A percentile compares a stretch with the other conserved stretches of the same genome.
These are phyloP conservation scores for Drosophila austrosaltans DNA, from an alignment of 2,888 invertebrate genomes.

Conservation along the genomic window DNA sequence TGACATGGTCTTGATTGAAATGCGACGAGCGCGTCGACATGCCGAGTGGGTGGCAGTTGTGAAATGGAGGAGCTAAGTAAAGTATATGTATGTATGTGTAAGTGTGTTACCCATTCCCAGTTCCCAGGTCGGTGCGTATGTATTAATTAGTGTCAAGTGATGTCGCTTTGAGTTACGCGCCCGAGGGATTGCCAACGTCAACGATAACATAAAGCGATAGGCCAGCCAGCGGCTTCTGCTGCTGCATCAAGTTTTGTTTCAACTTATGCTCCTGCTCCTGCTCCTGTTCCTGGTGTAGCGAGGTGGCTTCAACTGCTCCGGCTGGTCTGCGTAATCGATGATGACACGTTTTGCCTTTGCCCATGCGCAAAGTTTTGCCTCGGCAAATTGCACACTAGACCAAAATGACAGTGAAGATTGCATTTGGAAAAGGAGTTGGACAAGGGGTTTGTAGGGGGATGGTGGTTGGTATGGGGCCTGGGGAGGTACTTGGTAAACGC, in stretches of 20 bases:
- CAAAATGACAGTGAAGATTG: conserved; percentile 34
- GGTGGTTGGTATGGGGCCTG: conserved; percentile 25
- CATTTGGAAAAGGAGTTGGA: conserved; percentile 21
- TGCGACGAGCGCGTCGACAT: conserved; percentile 70
- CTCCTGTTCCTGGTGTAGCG: not conserved
- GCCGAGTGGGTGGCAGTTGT: conserved; percentile 69
- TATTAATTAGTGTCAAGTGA: conserved; percentile 81
- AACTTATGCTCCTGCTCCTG: conserved; percentile 9
- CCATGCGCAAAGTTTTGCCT: conserved; percentile 61
- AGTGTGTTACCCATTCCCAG: conserved; percentile 28
- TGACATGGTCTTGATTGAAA: conserved; percentile 76
- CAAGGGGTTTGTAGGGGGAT: not conserved
- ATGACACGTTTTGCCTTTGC: conserved; percentile 77
- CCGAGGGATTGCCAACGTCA: conserved; percentile 67
- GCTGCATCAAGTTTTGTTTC: conserved; percentile 35
- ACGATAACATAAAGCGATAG: conserved; percentile 75
- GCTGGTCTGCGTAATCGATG: conserved; percentile 70
- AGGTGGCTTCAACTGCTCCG: conserved; percentile 15
- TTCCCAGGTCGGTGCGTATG: conserved; percentile 65
- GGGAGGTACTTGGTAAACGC: conserved; percentile 28
- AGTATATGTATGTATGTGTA: not conserved
- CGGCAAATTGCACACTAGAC: conserved; percentile 61
- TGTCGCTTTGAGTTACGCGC: conserved; percentile 80
- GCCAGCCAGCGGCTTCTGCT: conserved; percentile 53
- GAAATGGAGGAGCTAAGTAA: conserved; percentile 12